Percentiles rank a stretch among this genome's conserved stretches.
phyloP scores from a whole-genome alignment of 2,113 vertebrate genomes.

The Coturnix japonica region DNA sequence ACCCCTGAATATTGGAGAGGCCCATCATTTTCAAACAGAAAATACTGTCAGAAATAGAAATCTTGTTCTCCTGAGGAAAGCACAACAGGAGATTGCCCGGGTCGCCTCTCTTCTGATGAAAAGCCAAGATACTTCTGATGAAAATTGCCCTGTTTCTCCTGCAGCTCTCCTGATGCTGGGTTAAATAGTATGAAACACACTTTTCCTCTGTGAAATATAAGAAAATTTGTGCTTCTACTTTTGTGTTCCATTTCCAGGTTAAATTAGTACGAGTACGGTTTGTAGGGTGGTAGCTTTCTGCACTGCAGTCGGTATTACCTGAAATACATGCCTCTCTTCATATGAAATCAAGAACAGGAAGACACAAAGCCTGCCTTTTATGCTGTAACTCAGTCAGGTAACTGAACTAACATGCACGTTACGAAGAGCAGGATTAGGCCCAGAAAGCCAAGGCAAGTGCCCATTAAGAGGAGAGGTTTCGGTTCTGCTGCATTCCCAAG shows the following conservation, averaged over 20 bases:
- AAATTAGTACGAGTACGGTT: background rate
- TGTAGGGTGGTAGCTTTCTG: background rate
- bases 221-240: background rate
- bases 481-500: slow-evolving; percentile 8
- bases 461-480: background rate
- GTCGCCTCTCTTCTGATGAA: slow-evolving; percentile 14
- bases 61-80: background rate
- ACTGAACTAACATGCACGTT: background rate
- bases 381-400: background rate
- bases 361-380: background rate
- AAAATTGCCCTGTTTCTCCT: slow-evolving; percentile 29
- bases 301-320: background rate
- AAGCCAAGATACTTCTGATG: slow-evolving; percentile 33
- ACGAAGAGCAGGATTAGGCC: background rate
- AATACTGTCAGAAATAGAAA: background rate
- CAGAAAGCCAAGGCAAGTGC: background rate
- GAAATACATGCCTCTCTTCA: background rate
- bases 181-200: background rate
- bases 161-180: background rate
- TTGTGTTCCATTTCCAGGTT: background rate
- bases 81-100: background rate
- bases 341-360: background rate
- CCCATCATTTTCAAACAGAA: background rate
- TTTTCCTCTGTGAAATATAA: background rate
- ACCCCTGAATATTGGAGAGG: background rate